Percentiles rank a stretch among this genome's conserved stretches.
Evolutionary conservation across 2,113 vertebrate genomes (phyloP).

Genomic region (Alouatta palliata): DNA sequence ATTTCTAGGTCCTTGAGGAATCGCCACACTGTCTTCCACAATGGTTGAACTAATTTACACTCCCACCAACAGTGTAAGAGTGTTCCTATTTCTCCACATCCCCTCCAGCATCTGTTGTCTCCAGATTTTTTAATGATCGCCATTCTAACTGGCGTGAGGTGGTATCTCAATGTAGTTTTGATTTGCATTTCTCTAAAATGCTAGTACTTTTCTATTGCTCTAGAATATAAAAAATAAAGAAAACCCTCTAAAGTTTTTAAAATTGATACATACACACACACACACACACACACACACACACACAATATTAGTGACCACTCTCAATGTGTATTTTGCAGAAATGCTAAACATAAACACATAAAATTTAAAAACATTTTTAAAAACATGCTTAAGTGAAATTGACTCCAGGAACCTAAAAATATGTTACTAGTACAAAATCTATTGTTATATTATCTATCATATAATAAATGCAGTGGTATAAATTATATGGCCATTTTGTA

Average conservation of each 20-base stretch:
- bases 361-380: background rate
- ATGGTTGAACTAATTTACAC: too few species aligned
- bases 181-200: too few species aligned
- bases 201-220: background rate
- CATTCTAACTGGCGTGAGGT: too few species aligned
- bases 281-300: too few species aligned
- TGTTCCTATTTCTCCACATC: too few species aligned
- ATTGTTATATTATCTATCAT: background rate
- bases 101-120: too few species aligned
- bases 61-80: too few species aligned
- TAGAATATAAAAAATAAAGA: background rate
- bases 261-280: too few species aligned
- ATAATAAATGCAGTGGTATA: background rate
- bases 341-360: background rate
- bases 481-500: background rate
- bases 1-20: too few species aligned
- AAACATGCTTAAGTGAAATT: background rate
- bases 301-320: background rate
- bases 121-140: too few species aligned
- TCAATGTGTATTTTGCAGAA: background rate
- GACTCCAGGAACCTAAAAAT: background rate
- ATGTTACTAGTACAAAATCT: background rate
- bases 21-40: too few species aligned
- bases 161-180: too few species aligned
- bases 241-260: background rate